phyloP scores from a whole-genome alignment of 2,113 vertebrate species.

The Clinocottus analis region DNA sequence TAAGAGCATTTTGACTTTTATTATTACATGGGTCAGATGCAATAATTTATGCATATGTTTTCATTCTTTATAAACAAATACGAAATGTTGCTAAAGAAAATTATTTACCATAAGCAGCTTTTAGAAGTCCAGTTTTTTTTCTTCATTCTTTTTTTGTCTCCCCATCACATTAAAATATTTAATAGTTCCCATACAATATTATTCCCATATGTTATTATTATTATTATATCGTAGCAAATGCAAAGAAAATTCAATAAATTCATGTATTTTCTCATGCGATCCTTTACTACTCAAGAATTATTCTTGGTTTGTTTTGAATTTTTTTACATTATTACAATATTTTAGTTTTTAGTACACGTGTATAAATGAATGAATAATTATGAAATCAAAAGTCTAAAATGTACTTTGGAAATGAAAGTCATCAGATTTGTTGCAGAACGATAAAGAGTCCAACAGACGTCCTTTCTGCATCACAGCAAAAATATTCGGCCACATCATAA shows the following conservation, averaged over 20 bases:
- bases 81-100: not conserved
- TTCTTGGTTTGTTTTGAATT: not conserved
- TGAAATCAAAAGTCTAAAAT: not conserved
- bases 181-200: not conserved
- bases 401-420: not conserved
- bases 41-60: not conserved
- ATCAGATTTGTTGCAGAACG: not conserved
- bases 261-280: not conserved
- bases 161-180: not conserved
- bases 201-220: too few relatives aligned
- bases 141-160: not conserved
- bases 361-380: not conserved
- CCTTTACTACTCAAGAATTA: not conserved
- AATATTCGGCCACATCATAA: not conserved
- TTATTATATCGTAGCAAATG: not conserved
- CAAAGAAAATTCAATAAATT: not conserved
- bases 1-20: constrained; percentile 6
- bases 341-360: not conserved
- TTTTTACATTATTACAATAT: not conserved
- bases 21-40: not conserved
- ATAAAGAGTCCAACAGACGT: not conserved
- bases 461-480: not conserved
- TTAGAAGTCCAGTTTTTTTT: not conserved
- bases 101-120: not conserved
- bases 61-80: not conserved